phyloP scores from a whole-genome alignment of 2,797 vertebrate species.

The Anas bernieri region DNA sequence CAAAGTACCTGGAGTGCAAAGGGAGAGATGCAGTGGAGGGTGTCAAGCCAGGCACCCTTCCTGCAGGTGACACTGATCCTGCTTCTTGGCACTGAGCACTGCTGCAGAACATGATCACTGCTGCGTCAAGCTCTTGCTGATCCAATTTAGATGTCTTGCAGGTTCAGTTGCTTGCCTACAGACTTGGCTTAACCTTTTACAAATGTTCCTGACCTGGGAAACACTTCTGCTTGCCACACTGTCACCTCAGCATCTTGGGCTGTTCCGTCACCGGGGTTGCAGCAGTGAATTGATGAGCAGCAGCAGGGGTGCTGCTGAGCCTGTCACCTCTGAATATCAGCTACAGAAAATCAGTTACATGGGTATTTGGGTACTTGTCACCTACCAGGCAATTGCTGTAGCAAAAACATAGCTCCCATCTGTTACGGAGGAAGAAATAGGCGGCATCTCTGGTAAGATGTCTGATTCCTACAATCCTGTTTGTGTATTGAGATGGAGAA shows the following conservation, averaged over 20 bases:
- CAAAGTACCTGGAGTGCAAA: neutral
- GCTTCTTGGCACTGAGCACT: neutral
- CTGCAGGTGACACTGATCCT: neutral
- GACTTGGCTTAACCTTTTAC: neutral
- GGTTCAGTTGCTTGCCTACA: fast-evolving
- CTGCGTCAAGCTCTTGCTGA: neutral
- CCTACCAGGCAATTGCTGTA: neutral
- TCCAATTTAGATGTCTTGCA: neutral
- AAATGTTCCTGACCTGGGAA: neutral
- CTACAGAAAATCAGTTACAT: neutral
- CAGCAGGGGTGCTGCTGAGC: neutral
- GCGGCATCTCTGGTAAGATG: fast-evolving
- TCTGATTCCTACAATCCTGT: neutral
- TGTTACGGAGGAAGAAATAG: neutral
- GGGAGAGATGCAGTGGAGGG: neutral
- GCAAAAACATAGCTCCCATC: neutral
- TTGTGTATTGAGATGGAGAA: neutral
- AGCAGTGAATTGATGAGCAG: neutral
- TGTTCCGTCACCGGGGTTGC: neutral
- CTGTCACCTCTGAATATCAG: neutral
- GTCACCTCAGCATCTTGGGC: neutral
- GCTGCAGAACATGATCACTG: neutral
- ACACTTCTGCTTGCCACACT: neutral
- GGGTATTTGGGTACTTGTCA: neutral
- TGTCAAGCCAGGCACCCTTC: neutral